Percentiles rank a stretch among this genome's conserved stretches.
Evolutionary conservation across 2,113 vertebrate species (phyloP).

Genomic region (Herpetotheres cachinnans): DNA sequence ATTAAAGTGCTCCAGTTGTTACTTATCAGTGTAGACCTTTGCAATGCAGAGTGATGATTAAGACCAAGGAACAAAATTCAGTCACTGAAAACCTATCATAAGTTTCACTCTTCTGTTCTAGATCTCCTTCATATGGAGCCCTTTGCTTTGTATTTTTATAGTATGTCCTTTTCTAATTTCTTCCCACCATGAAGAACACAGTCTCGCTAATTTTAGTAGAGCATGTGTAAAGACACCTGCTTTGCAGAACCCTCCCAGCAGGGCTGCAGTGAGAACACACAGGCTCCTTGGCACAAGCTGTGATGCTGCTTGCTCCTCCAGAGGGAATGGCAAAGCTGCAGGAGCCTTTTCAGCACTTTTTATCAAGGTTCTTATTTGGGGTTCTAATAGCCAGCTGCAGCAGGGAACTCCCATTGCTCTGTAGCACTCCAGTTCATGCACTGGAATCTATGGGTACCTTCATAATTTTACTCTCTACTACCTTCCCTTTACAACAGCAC

Average conservation of each 20-base stretch:
- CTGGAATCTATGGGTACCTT: background rate
- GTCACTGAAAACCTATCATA: background rate
- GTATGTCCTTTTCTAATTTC: background rate
- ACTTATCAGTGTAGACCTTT: background rate
- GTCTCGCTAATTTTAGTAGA: background rate
- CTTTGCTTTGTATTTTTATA: background rate
- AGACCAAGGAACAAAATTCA: background rate
- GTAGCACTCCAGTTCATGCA: background rate
- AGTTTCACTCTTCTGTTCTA: background rate
- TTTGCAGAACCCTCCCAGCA: background rate
- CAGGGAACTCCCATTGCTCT: background rate
- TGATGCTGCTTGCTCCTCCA: background rate
- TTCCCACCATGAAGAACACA: background rate
- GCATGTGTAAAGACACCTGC: background rate
- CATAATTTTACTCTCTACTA: background rate
- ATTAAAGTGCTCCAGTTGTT: background rate
- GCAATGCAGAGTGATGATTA: background rate
- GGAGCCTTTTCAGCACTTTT: background rate
- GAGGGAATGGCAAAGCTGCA: background rate
- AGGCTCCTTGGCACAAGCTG: background rate
- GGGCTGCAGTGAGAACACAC: background rate
- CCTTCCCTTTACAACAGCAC: background rate
- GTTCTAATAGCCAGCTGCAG: background rate
- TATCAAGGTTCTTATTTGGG: background rate
- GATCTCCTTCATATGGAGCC: background rate